Percentiles rank a stretch among this genome's conserved stretches.
Evolutionary conservation across 1,140 invertebrate genomes (phyloP).

Genomic region (Cryptotermes secundus): DNA sequence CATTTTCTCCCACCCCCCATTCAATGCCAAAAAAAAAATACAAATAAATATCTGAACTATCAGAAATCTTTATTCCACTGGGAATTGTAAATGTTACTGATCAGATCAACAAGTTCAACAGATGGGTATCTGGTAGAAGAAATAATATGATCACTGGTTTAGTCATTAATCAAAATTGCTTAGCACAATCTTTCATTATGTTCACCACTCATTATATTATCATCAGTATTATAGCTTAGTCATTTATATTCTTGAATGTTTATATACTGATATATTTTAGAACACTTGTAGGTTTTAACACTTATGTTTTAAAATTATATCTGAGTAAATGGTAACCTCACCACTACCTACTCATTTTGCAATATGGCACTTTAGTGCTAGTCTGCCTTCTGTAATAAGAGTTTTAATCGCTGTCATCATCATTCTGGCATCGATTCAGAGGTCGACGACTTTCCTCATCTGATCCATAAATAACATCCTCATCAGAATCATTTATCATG

Average conservation of each 20-base stretch:
- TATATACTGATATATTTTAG: not conserved
- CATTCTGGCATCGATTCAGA: constrained; percentile 63
- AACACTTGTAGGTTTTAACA: not conserved
- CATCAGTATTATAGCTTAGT: not conserved
- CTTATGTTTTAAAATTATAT: not conserved
- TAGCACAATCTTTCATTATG: not conserved
- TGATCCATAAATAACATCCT: constrained; percentile 94
- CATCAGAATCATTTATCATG: constrained; percentile 98
- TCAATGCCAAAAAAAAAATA: not conserved
- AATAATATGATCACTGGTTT: constrained; percentile 1
- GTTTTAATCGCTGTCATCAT: constrained; percentile 66
- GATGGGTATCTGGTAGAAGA: not conserved
- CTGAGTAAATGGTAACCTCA: not conserved
- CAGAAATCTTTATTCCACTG: not conserved
- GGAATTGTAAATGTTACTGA: not conserved
- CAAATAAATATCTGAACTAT: not conserved
- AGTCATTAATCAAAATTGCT: not conserved
- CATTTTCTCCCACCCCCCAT: too few relatives aligned
- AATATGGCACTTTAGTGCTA: not conserved
- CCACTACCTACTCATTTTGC: not conserved
- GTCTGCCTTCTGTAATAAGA: not conserved
- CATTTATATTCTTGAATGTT: not conserved
- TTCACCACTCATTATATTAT: not conserved
- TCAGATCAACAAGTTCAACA: not conserved
- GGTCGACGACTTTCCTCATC: constrained; percentile 82